Conservation (phyloP, 2,113 vertebrate species). For the Campylomormyrus tamandua region DNA sequence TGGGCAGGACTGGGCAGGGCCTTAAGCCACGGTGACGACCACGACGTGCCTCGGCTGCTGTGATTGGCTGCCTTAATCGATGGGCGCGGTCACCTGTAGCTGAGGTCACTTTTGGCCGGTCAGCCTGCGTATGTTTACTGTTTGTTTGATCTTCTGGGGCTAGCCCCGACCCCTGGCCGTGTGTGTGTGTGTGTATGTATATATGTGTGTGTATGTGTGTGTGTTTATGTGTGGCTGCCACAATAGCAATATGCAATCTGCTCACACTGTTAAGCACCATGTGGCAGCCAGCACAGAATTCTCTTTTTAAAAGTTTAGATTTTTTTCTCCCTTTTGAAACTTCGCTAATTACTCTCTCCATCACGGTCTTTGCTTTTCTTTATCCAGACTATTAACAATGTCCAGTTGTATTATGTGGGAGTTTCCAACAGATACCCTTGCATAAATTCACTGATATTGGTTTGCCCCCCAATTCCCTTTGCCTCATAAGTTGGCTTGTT, state of each 20-base stretch:
- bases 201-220: background rate
- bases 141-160: background rate
- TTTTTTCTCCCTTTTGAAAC: background rate
- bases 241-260: constrained; percentile 12
- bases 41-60: background rate
- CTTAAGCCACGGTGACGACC: background rate
- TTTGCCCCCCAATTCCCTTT: background rate
- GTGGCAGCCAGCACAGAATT: background rate
- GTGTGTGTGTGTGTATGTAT: constrained; percentile 2
- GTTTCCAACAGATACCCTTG: background rate
- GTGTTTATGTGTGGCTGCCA: background rate
- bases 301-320: background rate
- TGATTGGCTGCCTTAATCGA: background rate
- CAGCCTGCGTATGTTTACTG: background rate
- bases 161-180: background rate
- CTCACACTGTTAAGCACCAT: background rate
- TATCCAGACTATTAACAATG: background rate
- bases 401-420: background rate
- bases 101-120: background rate
- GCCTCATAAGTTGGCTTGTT: background rate
- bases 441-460: background rate
- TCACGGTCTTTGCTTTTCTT: background rate
- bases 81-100: background rate
- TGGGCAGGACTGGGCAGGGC: background rate
- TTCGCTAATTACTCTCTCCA: background rate